Base-by-base conservation (phyloP, 2,888 invertebrate species). In the Asteroscopus sphinx region DNA sequence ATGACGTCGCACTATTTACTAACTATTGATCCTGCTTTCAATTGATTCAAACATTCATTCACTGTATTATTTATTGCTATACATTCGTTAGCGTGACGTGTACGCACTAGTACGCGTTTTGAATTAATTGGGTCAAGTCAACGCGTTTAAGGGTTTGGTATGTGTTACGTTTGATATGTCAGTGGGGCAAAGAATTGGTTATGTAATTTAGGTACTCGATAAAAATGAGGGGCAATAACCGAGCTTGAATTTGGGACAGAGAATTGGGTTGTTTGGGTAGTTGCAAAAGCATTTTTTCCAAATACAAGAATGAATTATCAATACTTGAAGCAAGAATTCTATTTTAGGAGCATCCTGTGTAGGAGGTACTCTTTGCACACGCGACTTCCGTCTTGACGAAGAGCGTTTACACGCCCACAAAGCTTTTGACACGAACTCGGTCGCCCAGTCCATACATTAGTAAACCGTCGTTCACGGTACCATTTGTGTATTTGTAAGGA, bases 121-220 rank as follows among this genome's bases (percentile, higher is more conserved):
- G 68, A 68, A 81, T 78, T 87, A 90, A 90, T 89, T 90, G 79
- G 91, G 90, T 89, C 89, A 85, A 77, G 78, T 80, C 79, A 77
- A 67, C 62, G 53, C 53, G 46, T 53, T 51, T 72, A 57, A 57
- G 60, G 60, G 55, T 62, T 60, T 30, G 42, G 53, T 65, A 68
- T 57, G 60, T 53, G 55, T 51, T 47, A 46, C 69, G 53, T 45
- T 52, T 64, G 53, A 57, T 66, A 73, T 68, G 69, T 63, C 54
- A 66, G 66, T 76, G 40, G 73, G 66, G 11, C 76, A 63, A 36
- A 26, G 53, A 53, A 67, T 72, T 55, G 32, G 33, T 73, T 73
- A 76, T 76, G 48, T 73, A 68, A 73, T 56, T 58, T 42, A 39
- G 53, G 36, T 71, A 15, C 48, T 67, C 73, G 28, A 56, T 75